Evolutionary conservation across 1,140 invertebrate genomes (phyloP).

Genomic region (Episyrphus balteatus): DNA sequence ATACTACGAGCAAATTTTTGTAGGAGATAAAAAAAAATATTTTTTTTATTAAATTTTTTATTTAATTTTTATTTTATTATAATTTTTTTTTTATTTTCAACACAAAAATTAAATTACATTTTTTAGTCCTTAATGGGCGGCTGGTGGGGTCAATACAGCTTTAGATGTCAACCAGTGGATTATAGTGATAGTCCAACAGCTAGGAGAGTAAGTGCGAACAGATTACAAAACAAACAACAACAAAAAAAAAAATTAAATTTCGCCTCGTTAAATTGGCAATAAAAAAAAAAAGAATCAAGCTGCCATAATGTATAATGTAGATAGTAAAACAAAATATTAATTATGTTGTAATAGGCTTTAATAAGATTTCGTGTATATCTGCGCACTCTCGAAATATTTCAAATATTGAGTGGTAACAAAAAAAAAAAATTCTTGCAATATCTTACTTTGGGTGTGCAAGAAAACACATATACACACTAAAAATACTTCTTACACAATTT

Average conservation of each 20-base stretch:
- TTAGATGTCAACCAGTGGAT: slow-evolving; percentile 78
- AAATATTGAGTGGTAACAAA: too few species aligned
- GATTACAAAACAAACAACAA: slow-evolving; percentile 1
- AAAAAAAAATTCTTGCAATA: too few species aligned
- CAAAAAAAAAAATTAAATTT: background rate
- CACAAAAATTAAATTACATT: background rate
- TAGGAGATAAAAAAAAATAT: background rate
- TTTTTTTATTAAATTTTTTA: background rate
- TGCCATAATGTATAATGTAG: too few species aligned
- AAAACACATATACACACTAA: too few species aligned
- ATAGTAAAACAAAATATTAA: too few species aligned
- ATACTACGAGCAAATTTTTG: background rate
- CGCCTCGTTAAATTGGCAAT: slow-evolving; percentile 44
- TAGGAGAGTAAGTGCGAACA: slow-evolving; percentile 60
- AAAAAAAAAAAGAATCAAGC: too few species aligned
- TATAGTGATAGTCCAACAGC: slow-evolving; percentile 63
- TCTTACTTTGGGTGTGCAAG: too few species aligned
- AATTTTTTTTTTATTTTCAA: slow-evolving; percentile 3
- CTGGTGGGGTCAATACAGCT: slow-evolving; percentile 71
- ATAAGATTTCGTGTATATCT: too few species aligned
- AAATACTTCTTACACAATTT: too few species aligned
- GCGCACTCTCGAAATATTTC: too few species aligned
- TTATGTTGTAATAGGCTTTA: too few species aligned
- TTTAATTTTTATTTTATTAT: background rate
- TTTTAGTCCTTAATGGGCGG: slow-evolving; percentile 59